Evolutionary conservation across 2,888 invertebrate genomes (phyloP).

Genomic region (Leptarthrus brevirostris): DNA sequence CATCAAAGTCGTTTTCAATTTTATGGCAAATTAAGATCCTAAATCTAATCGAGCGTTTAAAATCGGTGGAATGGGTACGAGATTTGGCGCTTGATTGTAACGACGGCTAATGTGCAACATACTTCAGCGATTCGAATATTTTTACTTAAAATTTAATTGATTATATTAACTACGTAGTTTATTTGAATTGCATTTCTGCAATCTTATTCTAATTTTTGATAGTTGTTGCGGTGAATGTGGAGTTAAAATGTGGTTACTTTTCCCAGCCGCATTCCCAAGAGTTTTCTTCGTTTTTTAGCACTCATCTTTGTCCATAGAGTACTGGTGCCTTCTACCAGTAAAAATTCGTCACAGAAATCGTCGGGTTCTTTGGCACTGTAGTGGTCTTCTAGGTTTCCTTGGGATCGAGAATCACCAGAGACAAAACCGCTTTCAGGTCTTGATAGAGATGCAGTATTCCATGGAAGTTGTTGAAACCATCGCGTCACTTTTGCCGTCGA

Average conservation of each 20-base stretch:
- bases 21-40: slow-evolving; percentile 45
- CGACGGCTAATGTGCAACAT: neutral
- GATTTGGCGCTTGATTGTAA: slow-evolving; percentile 17
- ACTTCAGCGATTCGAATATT: slow-evolving; percentile 4
- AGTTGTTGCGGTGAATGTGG: neutral
- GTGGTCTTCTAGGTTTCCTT: slow-evolving; percentile 68
- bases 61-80: slow-evolving; percentile 26
- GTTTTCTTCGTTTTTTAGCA: slow-evolving; percentile 76
- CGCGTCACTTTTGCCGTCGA: slow-evolving; percentile 83
- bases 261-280: slow-evolving; percentile 76
- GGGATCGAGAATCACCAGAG: slow-evolving; percentile 73
- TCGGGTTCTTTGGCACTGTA: slow-evolving; percentile 62
- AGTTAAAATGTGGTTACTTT: slow-evolving; percentile 78
- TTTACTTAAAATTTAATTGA: slow-evolving; percentile 14
- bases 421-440: slow-evolving; percentile 83
- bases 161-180: neutral
- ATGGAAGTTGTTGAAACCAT: slow-evolving; percentile 79
- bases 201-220: neutral
- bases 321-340: slow-evolving; percentile 75
- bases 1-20: slow-evolving; percentile 21
- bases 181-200: too few species aligned
- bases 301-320: slow-evolving; percentile 77
- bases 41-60: slow-evolving; percentile 41
- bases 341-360: slow-evolving; percentile 71
- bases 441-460: slow-evolving; percentile 72